Percentiles rank a stretch among this genome's conserved stretches.
phyloP scores from a whole-genome alignment of 2,113 vertebrate genomes.

The Ceyx cyanopectus region DNA sequence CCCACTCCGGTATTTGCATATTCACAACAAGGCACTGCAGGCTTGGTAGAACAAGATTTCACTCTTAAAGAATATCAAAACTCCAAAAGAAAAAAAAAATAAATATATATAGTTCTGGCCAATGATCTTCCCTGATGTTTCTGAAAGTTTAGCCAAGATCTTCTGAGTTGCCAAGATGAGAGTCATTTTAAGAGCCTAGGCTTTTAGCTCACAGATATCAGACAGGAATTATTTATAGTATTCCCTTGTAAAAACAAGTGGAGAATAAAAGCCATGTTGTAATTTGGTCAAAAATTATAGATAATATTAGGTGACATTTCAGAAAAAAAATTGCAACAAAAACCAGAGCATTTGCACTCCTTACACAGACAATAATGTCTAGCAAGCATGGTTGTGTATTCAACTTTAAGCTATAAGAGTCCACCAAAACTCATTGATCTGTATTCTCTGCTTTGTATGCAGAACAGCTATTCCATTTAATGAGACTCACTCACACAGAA shows the following conservation, averaged over 20 bases:
- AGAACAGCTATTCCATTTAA: slow-evolving; percentile 7
- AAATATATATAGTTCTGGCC: neutral
- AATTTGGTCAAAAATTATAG: neutral
- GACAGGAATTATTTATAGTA: neutral
- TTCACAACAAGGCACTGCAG: accelerated
- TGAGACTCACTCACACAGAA: slow-evolving; percentile 30
- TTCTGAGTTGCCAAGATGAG: neutral
- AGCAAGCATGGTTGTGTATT: neutral
- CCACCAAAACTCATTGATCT: neutral
- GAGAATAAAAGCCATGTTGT: neutral
- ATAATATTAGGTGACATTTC: neutral
- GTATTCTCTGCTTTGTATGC: neutral
- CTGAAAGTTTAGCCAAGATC: neutral
- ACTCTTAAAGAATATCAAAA: neutral
- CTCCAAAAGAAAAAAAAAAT: neutral
- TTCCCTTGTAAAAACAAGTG: neutral
- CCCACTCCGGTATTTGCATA: neutral
- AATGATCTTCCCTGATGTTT: neutral
- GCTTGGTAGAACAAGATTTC: neutral
- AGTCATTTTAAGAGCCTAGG: neutral
- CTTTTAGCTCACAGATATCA: neutral
- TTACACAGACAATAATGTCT: neutral
- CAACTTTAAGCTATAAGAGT: neutral
- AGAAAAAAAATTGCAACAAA: neutral
- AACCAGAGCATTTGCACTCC: neutral